Base-by-base conservation (phyloP, 35 echinoderm and acorn worm species). In the Anneissia japonica region DNA sequence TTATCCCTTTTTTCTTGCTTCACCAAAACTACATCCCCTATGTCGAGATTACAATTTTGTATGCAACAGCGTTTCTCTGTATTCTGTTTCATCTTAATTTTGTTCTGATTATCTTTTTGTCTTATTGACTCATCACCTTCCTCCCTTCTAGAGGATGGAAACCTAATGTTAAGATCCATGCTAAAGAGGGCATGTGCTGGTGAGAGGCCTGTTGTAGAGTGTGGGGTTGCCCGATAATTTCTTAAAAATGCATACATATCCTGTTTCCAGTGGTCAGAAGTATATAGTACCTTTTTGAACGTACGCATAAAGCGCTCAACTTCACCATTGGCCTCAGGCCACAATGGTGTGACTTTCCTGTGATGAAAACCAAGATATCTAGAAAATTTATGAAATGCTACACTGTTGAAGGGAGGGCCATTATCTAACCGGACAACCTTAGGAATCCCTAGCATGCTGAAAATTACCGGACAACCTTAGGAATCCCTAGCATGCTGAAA, bases 291-390 rank as follows among this genome's bases (percentile, higher is more conserved):
- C 41, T 97, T 92, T 82, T 97, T 92, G 0, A 97, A 32, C 0
- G 87, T 90, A 76, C 84, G 75, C 94, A 97, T 92, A 46, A 97
- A 97, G 0, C 89, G 41, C 51, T 95, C 93, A 0, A 89, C 86
- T 30, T 92, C 77, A 37, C 93, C 93, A 74, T 97, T 97, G 37
- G 90, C 94, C 51, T 91, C 81, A 0, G 87, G 94, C 94, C 94
- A 97, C 43, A 51, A n/a, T 0, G 94, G 94, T 0, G 87, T 92
- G 0, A 97, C 35, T 90, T 86, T 86, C 0, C 90, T 80, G 46
- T 91, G 84, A 21, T 76, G 0, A 73, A 96, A 96, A 30, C 93
- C 93, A 3, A 96, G 38, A 41, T 96, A 92, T 0, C 81, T 38
- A 10, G 93, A 76, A 89, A 92, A 92, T 3, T 74, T 9, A 30